These are phyloP conservation scores for Pterostichus madidus DNA, from an alignment of 2,888 invertebrate genomes.

Conservation along the genomic window DNA sequence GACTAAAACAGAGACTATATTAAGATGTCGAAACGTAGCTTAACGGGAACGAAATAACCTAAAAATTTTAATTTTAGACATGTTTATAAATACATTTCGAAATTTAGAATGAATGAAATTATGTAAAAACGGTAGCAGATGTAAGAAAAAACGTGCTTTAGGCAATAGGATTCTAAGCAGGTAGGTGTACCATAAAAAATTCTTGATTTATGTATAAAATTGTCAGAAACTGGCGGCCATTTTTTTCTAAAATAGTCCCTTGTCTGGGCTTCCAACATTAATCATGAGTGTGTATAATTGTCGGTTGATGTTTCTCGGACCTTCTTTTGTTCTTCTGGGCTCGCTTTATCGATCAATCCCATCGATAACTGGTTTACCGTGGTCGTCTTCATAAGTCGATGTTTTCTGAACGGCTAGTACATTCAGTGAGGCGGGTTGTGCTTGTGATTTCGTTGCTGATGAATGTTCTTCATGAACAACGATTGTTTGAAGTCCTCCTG, in stretches of 20 bases:
- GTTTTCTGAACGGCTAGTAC: constrained; percentile 55
- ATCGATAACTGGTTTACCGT: constrained; percentile 65
- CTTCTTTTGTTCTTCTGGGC: constrained; percentile 60
- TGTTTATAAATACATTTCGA: constrained; percentile 15
- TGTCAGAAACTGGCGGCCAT: constrained; percentile 44
- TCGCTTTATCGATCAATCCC: constrained; percentile 65
- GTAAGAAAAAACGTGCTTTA: constrained; percentile 13
- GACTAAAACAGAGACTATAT: no score
- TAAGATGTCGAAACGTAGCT: no score
- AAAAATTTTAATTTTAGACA: not conserved
- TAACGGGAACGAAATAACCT: not conserved
- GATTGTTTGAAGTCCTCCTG: constrained; percentile 60
- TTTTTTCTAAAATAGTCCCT: constrained; percentile 47
- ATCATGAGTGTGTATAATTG: constrained; percentile 64
- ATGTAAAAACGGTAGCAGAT: constrained; percentile 25
- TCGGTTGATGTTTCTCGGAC: constrained; percentile 61
- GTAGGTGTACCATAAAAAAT: constrained; percentile 39
- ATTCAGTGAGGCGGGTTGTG: constrained; percentile 23
- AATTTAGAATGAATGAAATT: constrained; percentile 2
- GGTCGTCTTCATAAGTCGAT: constrained; percentile 60
- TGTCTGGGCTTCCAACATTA: constrained; percentile 61
- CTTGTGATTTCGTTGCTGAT: constrained; percentile 61
- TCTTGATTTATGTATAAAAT: constrained; percentile 58
- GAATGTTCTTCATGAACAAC: constrained; percentile 60
- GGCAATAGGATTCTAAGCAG: constrained; percentile 24